Base-by-base conservation (phyloP, 2,888 invertebrate genomes). In the Rhingia rostrata region DNA sequence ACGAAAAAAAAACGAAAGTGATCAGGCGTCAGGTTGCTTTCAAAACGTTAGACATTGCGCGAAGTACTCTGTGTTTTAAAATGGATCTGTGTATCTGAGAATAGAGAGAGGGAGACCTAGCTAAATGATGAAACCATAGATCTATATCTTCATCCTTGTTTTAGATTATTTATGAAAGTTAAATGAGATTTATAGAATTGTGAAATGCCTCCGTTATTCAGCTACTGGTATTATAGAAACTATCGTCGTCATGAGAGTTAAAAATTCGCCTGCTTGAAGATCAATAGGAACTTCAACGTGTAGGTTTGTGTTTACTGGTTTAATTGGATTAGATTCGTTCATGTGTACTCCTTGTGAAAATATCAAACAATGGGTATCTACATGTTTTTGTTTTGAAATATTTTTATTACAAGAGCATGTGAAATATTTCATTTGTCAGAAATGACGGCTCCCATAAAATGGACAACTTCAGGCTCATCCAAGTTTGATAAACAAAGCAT, bases 141-240 rank as follows among this genome's bases (percentile, higher is more conserved):
- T 78, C 78, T 72, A 51, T 60, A 54, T 47, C 51, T 58, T 72
- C 64, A 66, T 79, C 54, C 72, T 82, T 43, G 72, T 78, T 83
- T 72, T 63, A 78, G 72, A 78, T 78, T 83, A 77, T 83, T 77
- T 78, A 83, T 78, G 56, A 73, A 58, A 67, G 67, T 63, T 63
- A 83, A 78, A 83, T 78, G 73, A 77, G 66, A 74, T 43, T 70
- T 51, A 66, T 54, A 61, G 64, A 56, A 72, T 66, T 72, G 54
- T 66, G 69, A 56, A 77, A 60, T 72, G 66, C 53, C 53, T 60
- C 60, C 35, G 41, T 35, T 32, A 43, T 22, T 22, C 9, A 14
- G 1, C 10, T 54, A 6, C 4, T 54, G 35, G 32, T 14, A 4
- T n/a, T 32, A 39, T 4, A 30, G 39, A 58, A 30, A 35, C 22